phyloP scores from a whole-genome alignment of 1,140 invertebrate species.

The Maniola jurtina region DNA sequence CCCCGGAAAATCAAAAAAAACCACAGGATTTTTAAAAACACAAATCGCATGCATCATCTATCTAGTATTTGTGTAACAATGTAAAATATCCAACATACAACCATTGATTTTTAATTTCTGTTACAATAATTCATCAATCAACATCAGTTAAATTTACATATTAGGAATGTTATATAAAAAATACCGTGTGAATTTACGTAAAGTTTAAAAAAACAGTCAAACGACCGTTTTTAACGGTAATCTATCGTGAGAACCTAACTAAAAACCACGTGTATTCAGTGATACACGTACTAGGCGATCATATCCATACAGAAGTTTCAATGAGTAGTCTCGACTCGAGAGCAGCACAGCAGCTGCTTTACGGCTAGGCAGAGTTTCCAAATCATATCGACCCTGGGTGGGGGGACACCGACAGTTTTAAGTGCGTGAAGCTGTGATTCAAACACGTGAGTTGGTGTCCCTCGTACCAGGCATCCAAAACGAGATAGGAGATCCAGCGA shows the following conservation, averaged over 20 bases:
- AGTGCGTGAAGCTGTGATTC: background rate
- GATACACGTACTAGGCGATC: background rate
- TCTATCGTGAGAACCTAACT: background rate
- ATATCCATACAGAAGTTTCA: background rate
- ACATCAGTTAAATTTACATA: too few relatives aligned
- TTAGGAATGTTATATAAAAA: too few relatives aligned
- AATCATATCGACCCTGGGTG: background rate
- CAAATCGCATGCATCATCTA: too few relatives aligned
- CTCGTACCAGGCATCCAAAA: background rate
- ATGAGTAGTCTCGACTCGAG: background rate
- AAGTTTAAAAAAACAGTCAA: too few relatives aligned
- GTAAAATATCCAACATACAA: too few relatives aligned
- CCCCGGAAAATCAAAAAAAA: too few relatives aligned
- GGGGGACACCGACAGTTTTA: background rate
- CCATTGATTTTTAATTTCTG: too few relatives aligned
- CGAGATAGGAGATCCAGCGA: background rate
- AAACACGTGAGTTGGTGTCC: slow-evolving; percentile 6
- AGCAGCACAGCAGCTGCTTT: background rate
- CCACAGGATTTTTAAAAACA: too few relatives aligned
- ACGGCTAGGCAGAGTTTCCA: background rate
- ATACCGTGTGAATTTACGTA: too few relatives aligned
- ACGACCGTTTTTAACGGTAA: background rate
- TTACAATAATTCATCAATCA: too few relatives aligned
- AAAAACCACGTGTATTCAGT: background rate
- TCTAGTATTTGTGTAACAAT: too few relatives aligned